Base-by-base conservation (phyloP, 2,113 vertebrate species). In the Salvelinus fontinalis region DNA sequence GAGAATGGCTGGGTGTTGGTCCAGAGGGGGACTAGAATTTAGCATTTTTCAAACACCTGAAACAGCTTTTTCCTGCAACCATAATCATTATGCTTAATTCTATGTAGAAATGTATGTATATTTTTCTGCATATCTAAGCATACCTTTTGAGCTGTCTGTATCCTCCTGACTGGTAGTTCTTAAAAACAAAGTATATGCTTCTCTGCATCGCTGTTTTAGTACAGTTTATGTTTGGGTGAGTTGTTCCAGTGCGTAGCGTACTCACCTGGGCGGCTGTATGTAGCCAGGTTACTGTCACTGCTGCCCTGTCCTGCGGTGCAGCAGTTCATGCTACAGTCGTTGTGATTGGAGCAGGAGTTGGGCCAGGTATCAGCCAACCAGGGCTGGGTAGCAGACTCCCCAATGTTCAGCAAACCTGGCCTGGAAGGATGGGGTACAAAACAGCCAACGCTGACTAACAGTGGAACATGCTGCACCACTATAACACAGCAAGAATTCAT, bases 361-460 rank as follows among this genome's bases (percentile, higher is more conserved):
- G 98, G 98, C 98, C 98, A 99, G 0, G 98, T 99, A 88, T 99
- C 98, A 13, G 98, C 98, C 74, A 99, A 91, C 98, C 98, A 99
- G 0, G 97, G 97, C 85, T 99, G 98, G 5, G 95, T 84, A 57
- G 96, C 94, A 0, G 97, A 93, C 81, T 99, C 97, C 49, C 95
- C 95, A 70, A 99, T 97, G 93, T 99, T 99, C 75, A 99, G 93
- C 83, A 99, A 94, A 81, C 98, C 98, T 60, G 98, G 97, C 90
- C 97, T 99, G 89, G 64, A 81, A 85, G 29, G 57, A 29, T 62
- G 12, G n/a, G 49, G 74, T 8, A 80, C 75, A 71, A 8, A 12
- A 22, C 27, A 68, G 44, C 48, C 14, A 64, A 54, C 34, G 22
- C 14, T 16, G 54, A 73, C 27, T n/a, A 34, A 14, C 20, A 22